Evolutionary conservation across 1,140 invertebrate genomes (phyloP).

Genomic region (Copidosoma floridanum): DNA sequence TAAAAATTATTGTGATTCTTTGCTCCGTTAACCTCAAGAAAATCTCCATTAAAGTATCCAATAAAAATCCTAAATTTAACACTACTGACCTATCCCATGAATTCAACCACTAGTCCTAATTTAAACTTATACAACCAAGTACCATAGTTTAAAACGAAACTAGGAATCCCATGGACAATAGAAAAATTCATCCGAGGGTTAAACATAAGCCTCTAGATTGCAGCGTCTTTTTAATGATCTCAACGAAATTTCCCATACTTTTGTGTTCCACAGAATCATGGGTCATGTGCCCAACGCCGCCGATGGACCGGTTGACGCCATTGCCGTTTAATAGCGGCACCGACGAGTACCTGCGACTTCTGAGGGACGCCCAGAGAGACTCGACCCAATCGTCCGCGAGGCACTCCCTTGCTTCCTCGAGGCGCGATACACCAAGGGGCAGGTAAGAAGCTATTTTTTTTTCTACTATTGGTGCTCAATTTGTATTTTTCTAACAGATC

Average conservation of each 20-base stretch:
- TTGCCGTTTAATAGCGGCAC: conserved; percentile 60
- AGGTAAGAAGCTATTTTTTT: no score
- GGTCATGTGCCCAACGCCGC: conserved; percentile 67
- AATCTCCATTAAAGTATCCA: no score
- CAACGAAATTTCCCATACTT: conserved; percentile 18
- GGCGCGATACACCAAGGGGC: conserved; percentile 62
- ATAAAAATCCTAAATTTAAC: no score
- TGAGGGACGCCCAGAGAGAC: conserved; percentile 83
- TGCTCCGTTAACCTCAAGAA: no score
- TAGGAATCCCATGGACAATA: no score
- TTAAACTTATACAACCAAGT: no score
- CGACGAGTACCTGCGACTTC: conserved; percentile 78
- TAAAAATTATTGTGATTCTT: no score
- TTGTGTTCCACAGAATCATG: conserved; percentile 73
- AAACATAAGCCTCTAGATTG: neutral
- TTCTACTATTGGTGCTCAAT: no score
- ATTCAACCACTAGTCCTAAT: no score
- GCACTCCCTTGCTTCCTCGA: conserved; percentile 78
- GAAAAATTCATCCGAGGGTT: conserved; percentile 6
- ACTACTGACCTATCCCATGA: no score
- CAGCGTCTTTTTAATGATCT: neutral
- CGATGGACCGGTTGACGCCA: conserved; percentile 68
- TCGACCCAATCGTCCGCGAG: conserved; percentile 81
- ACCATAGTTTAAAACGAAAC: no score
- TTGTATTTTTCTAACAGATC: no score